Evolutionary conservation across 2,113 vertebrate genomes (phyloP), one percentile per base, ranked within the genome.

Genomic region (Collichthys lucidus): DNA sequence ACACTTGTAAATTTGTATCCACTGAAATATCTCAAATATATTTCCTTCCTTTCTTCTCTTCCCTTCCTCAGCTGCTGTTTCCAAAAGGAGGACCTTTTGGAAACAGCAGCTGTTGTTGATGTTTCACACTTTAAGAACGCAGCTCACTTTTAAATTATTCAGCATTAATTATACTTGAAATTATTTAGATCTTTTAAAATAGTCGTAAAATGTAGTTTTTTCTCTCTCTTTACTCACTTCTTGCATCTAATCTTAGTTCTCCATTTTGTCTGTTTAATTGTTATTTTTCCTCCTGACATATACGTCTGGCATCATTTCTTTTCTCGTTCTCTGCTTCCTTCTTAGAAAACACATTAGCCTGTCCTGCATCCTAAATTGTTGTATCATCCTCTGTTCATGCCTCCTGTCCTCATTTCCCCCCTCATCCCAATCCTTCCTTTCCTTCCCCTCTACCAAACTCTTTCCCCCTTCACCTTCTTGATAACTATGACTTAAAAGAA

Each of bases 81-180:
- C 26, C 26, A 26, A 26, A 26, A 26, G 26, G 2, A 26, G 26
- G 26, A 26, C 26, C 19, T 55, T 79, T n/a, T 62, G 17, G 22
- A 55, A 63, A 79, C 35, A 69, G 31, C 31, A 44, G 35, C 22
- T 52, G 29, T 40, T 56, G 35, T 26, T 64, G n/a, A 46, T 69
- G 50, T 22, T 55, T 69, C 4, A 42, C 20, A 42, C 73, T 75
- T 44, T 31, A 16, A 35, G 17, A 65, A 76, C 17, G 2, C 9
- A 20, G 22, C 44, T 57, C 53, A 46, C 12, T 29, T 55, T n/a
- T 16, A 12, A 67, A 47, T 59, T 35, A 67, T 59, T 49, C 52
- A 16, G 11, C 31, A 53, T 52, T 53, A 53, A 62, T 63, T n/a
- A 22, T 31, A 8, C 22, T 44, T 31, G 22, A 79, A 70, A 70